Base-by-base conservation (phyloP, 2,113 vertebrate species). In the Aspiorhynchus laticeps region DNA sequence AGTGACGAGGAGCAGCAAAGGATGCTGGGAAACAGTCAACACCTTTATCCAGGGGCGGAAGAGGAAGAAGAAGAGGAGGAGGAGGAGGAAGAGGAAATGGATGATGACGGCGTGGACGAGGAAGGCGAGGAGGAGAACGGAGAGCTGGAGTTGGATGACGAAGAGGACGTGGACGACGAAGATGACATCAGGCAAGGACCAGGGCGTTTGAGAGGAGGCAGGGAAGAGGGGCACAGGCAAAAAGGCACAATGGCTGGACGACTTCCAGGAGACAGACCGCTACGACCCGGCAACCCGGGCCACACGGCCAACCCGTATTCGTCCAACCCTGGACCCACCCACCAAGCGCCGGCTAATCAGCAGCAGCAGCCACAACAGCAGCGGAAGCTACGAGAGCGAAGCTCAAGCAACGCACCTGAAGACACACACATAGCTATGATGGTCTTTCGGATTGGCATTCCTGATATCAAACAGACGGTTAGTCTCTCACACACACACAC, bases 391-490 rank as follows among this genome's bases (percentile, higher is more conserved):
- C 96, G 96, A 91, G 95, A 95, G 76, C 95, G 95, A 87, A 94
- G 94, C 67, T 92, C 95, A 91, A 95, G 93, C 80, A 93, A 96
- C 0, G 91, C 93, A 7, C 93, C 94, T 26, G 97, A 97, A 43
- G 97, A 97, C 87, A 84, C 96, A 87, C 95, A 97, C 92, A 96
- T 97, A 90, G 96, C 96, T 93, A 97, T 98, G 96, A 97, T 97
- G 96, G 96, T 98, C 91, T 98, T 98, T 89, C 95, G 97, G 84
- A 98, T 98, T 26, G 97, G 97, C 89, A 97, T 98, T 92, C 97
- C 97, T 15, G 97, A 98, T 93, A 96, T 98, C 87, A 97, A 97
- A 92, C 97, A 97, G 92, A 98, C 97, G 91, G 97, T 98, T 89
- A 96, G 96, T 92, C 5, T 0, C 33, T 63, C 33, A 46, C 71